Conservation (phyloP, 2,797 vertebrate species). For the Acanthurus lineatus region DNA sequence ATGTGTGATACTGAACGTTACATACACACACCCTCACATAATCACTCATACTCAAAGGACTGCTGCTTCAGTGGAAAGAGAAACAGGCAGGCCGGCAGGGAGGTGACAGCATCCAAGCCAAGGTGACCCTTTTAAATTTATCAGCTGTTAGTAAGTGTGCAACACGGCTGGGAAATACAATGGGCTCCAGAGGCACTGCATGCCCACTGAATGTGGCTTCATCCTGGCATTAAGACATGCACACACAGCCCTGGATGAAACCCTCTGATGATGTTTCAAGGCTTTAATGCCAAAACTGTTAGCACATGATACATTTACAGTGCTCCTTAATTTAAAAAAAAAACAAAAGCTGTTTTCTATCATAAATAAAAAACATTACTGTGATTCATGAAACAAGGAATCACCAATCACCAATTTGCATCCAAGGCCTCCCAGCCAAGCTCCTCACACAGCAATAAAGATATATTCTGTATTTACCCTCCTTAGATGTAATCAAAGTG, state of each 20-base stretch:
- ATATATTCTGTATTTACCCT: constrained; percentile 50
- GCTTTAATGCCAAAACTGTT: neutral
- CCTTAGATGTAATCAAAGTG: constrained; percentile 75
- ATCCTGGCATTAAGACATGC: constrained; percentile 8
- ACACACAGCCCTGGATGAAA: constrained; percentile 16
- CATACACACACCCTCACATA: constrained; percentile 21
- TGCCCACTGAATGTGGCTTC: constrained; percentile 33
- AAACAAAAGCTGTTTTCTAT: too few species aligned
- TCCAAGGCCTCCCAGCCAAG: constrained; percentile 17
- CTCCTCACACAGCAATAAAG: constrained; percentile 34
- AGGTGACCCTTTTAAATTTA: constrained; percentile 79
- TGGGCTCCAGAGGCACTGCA: constrained; percentile 30
- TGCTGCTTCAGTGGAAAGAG: constrained; percentile 49
- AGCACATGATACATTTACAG: too few species aligned
- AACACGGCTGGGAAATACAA: constrained; percentile 12
- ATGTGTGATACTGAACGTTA: constrained; percentile 25
- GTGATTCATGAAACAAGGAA: neutral
- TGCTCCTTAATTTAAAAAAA: too few species aligned
- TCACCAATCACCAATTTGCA: too few species aligned
- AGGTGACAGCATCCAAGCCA: constrained; percentile 67
- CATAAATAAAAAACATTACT: too few species aligned
- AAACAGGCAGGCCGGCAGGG: constrained; percentile 12
- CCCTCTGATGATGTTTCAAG: constrained; percentile 25
- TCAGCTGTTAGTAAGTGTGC: constrained; percentile 38
- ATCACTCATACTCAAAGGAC: constrained; percentile 42